Base-by-base conservation (phyloP, 1,140 invertebrate genomes). In the Mizuhopecten yessoensis region DNA sequence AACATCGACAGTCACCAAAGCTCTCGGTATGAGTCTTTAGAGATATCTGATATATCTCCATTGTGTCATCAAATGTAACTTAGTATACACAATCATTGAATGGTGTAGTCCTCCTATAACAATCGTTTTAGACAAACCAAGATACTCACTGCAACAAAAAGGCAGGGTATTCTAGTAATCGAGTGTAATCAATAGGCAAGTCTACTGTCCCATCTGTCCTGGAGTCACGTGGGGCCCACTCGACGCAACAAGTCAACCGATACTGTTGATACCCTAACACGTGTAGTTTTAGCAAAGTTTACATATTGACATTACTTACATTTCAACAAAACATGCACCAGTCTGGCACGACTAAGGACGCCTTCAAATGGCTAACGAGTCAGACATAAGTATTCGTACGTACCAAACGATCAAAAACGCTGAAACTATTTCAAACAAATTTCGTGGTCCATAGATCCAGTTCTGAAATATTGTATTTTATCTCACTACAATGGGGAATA, bases 221-320 rank as follows among this genome's bases (percentile, higher is more conserved):
- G 9, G 29, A 2, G 17, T 75, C 57, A 29, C 15, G 57, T 75
- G 57, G 1, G 23, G 1, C 23, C 23, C 57, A 75, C 15, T 75
- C 57, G 57, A 75, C 57, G 29, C 29, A 75, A 9, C 57, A 11
- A 29, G 57, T 29, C 23, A 75, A 29, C 15, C 17, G n/a, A 75
- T 75, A 29, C 23, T 17, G 57, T 75, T 49, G 45, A 49, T 49
- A 10, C 45, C 20, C 13, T 20, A 49, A 23, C 45, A 49, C n/a
- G n/a, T 75, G 57, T 75, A n/a, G 57, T 75, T 75, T 75, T 29
- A 29, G 57, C 23, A 75, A 29, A 75, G 57, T 75, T 75, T n/a
- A 13, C 57, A 75, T 75, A 75, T 29, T 75, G 9, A 49, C 45
- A 49, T 49, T 49, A 20, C 45, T 49, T 49, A 49, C 45, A 17